Percentiles rank a stretch among this genome's conserved stretches.
Conservation (phyloP, 2,888 invertebrate genomes). For the Camponotus fellah region DNA sequence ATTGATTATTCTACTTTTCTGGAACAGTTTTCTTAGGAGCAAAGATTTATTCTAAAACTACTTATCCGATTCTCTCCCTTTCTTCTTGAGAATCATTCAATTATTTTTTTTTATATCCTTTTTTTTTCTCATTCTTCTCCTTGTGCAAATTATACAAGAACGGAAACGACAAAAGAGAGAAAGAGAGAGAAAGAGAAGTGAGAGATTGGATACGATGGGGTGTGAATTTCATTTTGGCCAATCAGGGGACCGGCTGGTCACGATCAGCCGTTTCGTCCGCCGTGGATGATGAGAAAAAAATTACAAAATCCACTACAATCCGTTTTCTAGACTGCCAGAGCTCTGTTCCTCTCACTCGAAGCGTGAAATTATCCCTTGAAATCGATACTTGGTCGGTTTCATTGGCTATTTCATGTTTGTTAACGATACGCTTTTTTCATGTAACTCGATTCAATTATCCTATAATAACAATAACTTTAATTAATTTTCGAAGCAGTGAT, state of each 20-base stretch:
- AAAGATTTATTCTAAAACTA: slow-evolving; percentile 66
- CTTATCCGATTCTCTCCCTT: slow-evolving; percentile 70
- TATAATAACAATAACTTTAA: slow-evolving; percentile 20
- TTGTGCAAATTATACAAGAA: slow-evolving; percentile 30
- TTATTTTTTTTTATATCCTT: slow-evolving; percentile 13
- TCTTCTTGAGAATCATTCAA: slow-evolving; percentile 34
- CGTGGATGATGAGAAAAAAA: slow-evolving; percentile 65
- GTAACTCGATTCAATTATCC: slow-evolving; percentile 12
- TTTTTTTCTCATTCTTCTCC: slow-evolving; percentile 6
- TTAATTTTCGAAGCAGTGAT: not conserved
- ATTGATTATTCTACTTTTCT: slow-evolving; percentile 62
- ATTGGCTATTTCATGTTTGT: slow-evolving; percentile 9
- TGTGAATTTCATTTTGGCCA: slow-evolving; percentile 72
- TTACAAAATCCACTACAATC: slow-evolving; percentile 77
- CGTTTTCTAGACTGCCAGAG: slow-evolving; percentile 65
- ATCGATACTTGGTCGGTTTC: slow-evolving; percentile 29
- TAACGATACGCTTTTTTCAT: slow-evolving; percentile 10
- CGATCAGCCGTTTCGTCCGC: slow-evolving; percentile 79
- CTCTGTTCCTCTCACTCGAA: slow-evolving; percentile 64
- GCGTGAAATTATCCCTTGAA: slow-evolving; percentile 29
- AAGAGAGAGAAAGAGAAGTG: slow-evolving; percentile 27
- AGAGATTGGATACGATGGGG: slow-evolving; percentile 60
- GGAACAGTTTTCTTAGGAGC: slow-evolving; percentile 53
- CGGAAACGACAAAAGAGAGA: not conserved
- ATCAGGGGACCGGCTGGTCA: slow-evolving; percentile 80